Base-by-base conservation (phyloP, 53 echinoderm and acorn worm species). In the Arbacia lixula region DNA sequence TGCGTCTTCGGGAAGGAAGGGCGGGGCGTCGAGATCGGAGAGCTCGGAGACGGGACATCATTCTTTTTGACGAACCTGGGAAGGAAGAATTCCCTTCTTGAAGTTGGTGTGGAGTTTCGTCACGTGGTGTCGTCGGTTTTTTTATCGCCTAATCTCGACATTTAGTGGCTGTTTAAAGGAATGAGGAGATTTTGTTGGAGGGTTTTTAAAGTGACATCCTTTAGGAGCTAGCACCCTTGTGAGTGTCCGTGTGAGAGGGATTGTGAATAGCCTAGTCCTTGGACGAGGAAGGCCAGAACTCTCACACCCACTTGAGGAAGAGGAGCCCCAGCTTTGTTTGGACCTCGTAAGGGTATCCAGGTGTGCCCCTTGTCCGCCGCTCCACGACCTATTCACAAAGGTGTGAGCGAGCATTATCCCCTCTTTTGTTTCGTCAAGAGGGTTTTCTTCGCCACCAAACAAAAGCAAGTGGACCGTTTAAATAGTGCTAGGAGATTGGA, bases 1-100 rank as follows among this genome's bases (percentile, higher is more conserved):
- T n/a, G n/a, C n/a, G n/a, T n/a, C n/a, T n/a, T n/a, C n/a, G n/a
- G n/a, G n/a, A n/a, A n/a, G n/a, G 41, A 69, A 69, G 69, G 69
- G 69, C 69, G 69, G 69, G 67, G 69, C 69, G 69, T 43, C 67
- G n/a, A n/a, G n/a, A n/a, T n/a, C n/a, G n/a, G n/a, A n/a, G n/a
- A n/a, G n/a, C n/a, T n/a, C n/a, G n/a, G n/a, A n/a, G n/a, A n/a
- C n/a, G n/a, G n/a, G n/a, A n/a, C n/a, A n/a, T n/a, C n/a, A n/a
- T n/a, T n/a, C n/a, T n/a, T n/a, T n/a, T n/a, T n/a, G n/a, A n/a
- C n/a, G n/a, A n/a, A n/a, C n/a, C n/a, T n/a, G n/a, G n/a, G n/a
- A n/a, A n/a, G n/a, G n/a, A n/a, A n/a, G n/a, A n/a, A n/a, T n/a
- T n/a, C n/a, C n/a, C n/a, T n/a, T n/a, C n/a, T n/a, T n/a, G n/a